Base-by-base conservation (phyloP, 2,888 invertebrate genomes). In the Diaphora mendica region DNA sequence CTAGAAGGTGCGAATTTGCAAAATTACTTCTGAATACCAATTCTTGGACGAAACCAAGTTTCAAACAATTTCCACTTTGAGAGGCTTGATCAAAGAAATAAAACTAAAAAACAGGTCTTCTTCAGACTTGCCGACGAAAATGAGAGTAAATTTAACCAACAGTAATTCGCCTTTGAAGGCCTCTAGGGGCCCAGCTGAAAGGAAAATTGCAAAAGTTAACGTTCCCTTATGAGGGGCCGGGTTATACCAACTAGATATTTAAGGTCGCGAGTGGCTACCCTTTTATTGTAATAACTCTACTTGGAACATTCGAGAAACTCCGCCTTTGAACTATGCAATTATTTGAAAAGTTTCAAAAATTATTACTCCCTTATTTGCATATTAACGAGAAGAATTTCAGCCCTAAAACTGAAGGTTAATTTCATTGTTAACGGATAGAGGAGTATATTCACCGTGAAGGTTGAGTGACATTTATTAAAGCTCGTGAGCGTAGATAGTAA, bases 141-240 rank as follows among this genome's bases (percentile, higher is more conserved):
- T 91, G 92, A 92, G 93, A 93, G 93, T 91, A 93, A 94, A 95
- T 95, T 95, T 94, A 93, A 94, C 93, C 94, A 93, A 91, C 92
- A 91, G 92, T 94, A 94, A 95, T 95, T 94, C 93, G 88, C 93
- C 93, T 95, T 95, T 94, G 94, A 94, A 91, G 90, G 92, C 91
- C 90, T 84, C 80, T 80, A 85, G 92, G 93, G 91, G 86, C 86
- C 86, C 85, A 76, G 84, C 88, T 89, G 89, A 88, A 93, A 91
- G 92, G 94, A 93, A 95, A 95, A 95, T 95, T 94, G 92, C 93
- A 87, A 94, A 95, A 95, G 94, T 95, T 95, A 93, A 91, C 91
- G 90, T 88, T 91, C 91, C 92, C 93, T 93, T 92, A 94, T 92
- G 93, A 92, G 90, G 86, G 88, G 80, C 82, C 85, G 85, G 91